Percentiles rank a stretch among this genome's conserved stretches.
These are phyloP conservation scores for Philaethria dido DNA, from an alignment of 2,888 invertebrate species.

Conservation along the genomic window DNA sequence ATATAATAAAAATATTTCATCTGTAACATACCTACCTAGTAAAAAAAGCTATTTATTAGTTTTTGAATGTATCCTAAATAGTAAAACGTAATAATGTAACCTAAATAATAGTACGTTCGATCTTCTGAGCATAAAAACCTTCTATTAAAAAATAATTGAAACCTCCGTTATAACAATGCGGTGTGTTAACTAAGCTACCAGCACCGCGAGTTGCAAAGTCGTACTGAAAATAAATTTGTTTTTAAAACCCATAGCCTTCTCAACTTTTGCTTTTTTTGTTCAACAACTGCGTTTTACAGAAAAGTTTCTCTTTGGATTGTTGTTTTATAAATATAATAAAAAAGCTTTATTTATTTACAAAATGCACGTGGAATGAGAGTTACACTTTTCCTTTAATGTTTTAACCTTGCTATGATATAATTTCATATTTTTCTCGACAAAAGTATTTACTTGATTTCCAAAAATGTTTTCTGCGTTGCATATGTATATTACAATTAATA, in stretches of 20 bases:
- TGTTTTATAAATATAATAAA: constrained; percentile 5
- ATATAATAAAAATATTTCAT: background rate
- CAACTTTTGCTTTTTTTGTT: constrained; percentile 14
- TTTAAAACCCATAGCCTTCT: constrained; percentile 10
- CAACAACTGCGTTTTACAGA: constrained; percentile 14
- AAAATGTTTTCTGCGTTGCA: background rate
- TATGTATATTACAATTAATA: no score
- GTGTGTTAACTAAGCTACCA: background rate
- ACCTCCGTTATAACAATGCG: background rate
- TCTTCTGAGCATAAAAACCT: background rate
- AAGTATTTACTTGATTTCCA: background rate
- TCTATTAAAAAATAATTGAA: background rate
- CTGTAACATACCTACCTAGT: background rate
- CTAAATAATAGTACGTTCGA: no score
- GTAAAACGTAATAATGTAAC: background rate
- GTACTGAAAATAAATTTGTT: constrained; percentile 17
- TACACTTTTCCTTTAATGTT: background rate
- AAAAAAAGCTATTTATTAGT: background rate
- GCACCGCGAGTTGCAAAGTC: background rate
- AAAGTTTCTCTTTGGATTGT: constrained; percentile 18
- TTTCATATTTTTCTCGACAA: background rate
- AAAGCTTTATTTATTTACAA: constrained; percentile 1
- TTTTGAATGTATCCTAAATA: background rate
- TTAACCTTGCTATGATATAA: background rate
- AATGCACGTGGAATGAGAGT: background rate